Conservation (phyloP, 2,113 vertebrate genomes). For the Dromiciops gliroides region DNA sequence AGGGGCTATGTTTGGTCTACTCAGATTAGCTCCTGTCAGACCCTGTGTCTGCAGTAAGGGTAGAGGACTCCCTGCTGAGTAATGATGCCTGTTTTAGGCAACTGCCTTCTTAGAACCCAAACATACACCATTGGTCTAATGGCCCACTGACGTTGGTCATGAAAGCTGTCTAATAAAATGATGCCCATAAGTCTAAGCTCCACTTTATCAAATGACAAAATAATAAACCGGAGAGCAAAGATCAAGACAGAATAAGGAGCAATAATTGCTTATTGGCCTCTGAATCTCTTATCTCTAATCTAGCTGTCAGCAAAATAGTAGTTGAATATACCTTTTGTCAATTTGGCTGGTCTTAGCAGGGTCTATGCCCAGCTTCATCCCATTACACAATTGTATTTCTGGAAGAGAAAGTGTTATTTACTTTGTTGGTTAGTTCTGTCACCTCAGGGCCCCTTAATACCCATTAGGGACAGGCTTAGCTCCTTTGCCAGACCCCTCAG, state of each 20-base stretch:
- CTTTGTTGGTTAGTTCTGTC: conserved; percentile 5
- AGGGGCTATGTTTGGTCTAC: too few species aligned
- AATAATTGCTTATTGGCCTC: not conserved
- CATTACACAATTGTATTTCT: conserved; percentile 49
- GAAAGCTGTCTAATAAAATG: too few species aligned
- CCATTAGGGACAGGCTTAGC: too few species aligned
- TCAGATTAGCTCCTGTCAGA: too few species aligned
- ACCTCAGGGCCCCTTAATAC: not conserved
- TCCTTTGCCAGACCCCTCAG: too few species aligned
- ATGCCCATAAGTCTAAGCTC: too few species aligned
- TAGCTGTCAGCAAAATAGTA: conserved; percentile 28
- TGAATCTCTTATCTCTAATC: conserved; percentile 14
- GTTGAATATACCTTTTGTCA: conserved; percentile 43
- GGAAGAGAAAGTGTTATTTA: conserved; percentile 4
- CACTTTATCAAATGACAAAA: too few species aligned
- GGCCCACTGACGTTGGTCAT: not conserved
- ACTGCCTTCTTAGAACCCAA: not conserved
- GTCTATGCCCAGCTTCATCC: conserved; percentile 50
- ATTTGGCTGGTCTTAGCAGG: conserved; percentile 53
- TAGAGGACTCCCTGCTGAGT: too few species aligned
- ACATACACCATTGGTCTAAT: not conserved
- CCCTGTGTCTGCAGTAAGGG: too few species aligned
- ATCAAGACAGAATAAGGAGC: not conserved
- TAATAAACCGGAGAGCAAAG: not conserved
- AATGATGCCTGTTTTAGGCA: too few species aligned